Evolutionary conservation across 1,140 invertebrate species (phyloP), one percentile per base, ranked within the genome.

Genomic region (Melanaphis sacchari): DNA sequence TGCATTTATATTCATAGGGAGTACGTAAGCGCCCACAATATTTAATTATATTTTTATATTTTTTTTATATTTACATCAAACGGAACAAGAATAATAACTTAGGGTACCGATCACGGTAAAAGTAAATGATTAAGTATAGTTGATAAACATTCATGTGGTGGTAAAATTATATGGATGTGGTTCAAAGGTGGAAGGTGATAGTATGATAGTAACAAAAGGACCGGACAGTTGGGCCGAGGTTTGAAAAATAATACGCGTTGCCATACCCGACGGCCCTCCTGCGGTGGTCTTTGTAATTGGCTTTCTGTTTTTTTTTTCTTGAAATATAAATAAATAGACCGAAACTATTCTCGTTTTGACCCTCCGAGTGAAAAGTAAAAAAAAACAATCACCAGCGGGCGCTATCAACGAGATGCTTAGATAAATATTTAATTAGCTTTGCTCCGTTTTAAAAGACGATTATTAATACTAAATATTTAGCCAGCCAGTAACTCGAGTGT

Each of bases 171-270:
- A n/a, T n/a, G n/a, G 15, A 76, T n/a, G 31, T 66, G 15, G 59
- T n/a, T n/a, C 2, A 15, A 15, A 6, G 18, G 59, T n/a, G 40
- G 1, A 41, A 26, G 11, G 24, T 11, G 24, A 84, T 84, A 40
- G 24, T 41, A 8, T 11, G 24, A 84, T 84, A 40, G 24, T 41
- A 8, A 26, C 22, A 40, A 40, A 36, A 46, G 31, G n/a, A 87
- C 41, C 43, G 31, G 31, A 87, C 85, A 87, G 85, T 87, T 87
- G 85, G 85, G 85, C 85, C 85, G 43, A 49, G 85, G 85, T 87
- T 87, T 87, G 85, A 87, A 87, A 87, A 87, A 87, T 46, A 87
- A 87, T 87, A 31, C 85, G 85, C 85, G 85, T 87, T 87, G 85
- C 85, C 85, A 21, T 36, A 46, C 85, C 84, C 85, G 31, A 87